A percentile compares a stretch with the other conserved stretches of the same genome.
Evolutionary conservation across 2,888 invertebrate species (phyloP).

Genomic region (Microplitis manilae): DNA sequence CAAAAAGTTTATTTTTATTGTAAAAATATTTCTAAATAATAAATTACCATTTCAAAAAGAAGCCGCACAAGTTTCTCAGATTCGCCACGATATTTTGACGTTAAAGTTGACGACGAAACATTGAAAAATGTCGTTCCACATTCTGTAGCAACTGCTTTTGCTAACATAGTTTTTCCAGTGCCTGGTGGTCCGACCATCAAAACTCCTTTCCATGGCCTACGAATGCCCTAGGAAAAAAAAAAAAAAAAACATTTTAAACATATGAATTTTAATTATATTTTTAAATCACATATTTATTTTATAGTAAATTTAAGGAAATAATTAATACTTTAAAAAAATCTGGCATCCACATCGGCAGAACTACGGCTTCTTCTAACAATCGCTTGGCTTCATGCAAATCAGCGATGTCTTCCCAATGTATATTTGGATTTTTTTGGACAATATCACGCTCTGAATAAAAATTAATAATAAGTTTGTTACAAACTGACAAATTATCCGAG

Average conservation of each 20-base stretch:
- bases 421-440: slow-evolving; percentile 96
- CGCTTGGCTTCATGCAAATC: slow-evolving; percentile 91
- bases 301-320: slow-evolving; percentile 36
- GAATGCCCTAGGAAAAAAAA: slow-evolving; percentile 80
- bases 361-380: slow-evolving; percentile 96
- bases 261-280: background rate
- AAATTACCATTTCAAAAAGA: slow-evolving; percentile 93
- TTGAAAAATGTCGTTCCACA: slow-evolving; percentile 98
- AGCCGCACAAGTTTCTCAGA: slow-evolving; percentile 97
- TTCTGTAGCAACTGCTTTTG: slow-evolving; percentile 98
- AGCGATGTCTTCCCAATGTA: slow-evolving; percentile 95
- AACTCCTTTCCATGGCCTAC: slow-evolving; percentile 97
- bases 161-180: slow-evolving; percentile 96
- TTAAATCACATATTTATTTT: background rate
- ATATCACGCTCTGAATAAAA: slow-evolving; percentile 86
- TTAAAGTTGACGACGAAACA: slow-evolving; percentile 96
- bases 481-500: too few relatives aligned
- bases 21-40: slow-evolving; percentile 5
- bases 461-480: background rate
- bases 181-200: slow-evolving; percentile 95
- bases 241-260: background rate
- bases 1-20: background rate
- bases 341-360: slow-evolving; percentile 97
- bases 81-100: slow-evolving; percentile 99
- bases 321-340: slow-evolving; percentile 91